Evolutionary conservation across 92 coral and sea anemone genomes (phyloP), one percentile per base, ranked within the genome.

Genomic region (Parazoanthus darwini): DNA sequence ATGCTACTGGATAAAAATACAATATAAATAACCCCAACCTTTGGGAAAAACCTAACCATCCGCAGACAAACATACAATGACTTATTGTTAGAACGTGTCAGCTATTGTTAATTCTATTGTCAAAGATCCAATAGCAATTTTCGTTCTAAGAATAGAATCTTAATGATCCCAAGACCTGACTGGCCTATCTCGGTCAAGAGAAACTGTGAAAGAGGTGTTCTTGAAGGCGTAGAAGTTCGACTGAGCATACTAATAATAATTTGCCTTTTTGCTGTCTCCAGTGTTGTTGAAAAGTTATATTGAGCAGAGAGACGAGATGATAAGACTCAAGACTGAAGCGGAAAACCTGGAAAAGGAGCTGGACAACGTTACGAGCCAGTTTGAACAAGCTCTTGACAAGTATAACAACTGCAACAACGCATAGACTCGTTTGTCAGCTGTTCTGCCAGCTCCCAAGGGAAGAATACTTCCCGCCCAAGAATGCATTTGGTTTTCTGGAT

Each of bases 271-370:
- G 26, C 76, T 67, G 16, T 79, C 82, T 89, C 26, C 74, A 97
- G 99, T 94, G 80, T 88, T 97, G 44, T 88, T 97, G 44, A 87
- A 85, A 7, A 91, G 93, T 82, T 97, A 94, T 89, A 88, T 92
- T 2, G 74, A 63, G 10, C 99, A 97, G 79, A 84, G 96, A 48
- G 86, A 91, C 78, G 97, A 97, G 88, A 93, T 94, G 92, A 87
- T 89, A 78, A 82, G 79, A 54, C 93, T 97, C n/a, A 84, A 88
- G 50, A 80, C 77, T n/a, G 98, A 95, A 74, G 77, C 93, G 0
- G 87, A 59, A 59, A 89, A 89, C n/a, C 76, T 95, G 51, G 97
- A 97, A 39, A 46, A 67, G 10, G 94, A 94, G 74, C 91, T 96
- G 29, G 95, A 97, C 29, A 36, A 85, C 0, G 87, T 97, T 67